Evolutionary conservation across 2,797 vertebrate genomes (phyloP).

Genomic region (Poeciliopsis infans): DNA sequence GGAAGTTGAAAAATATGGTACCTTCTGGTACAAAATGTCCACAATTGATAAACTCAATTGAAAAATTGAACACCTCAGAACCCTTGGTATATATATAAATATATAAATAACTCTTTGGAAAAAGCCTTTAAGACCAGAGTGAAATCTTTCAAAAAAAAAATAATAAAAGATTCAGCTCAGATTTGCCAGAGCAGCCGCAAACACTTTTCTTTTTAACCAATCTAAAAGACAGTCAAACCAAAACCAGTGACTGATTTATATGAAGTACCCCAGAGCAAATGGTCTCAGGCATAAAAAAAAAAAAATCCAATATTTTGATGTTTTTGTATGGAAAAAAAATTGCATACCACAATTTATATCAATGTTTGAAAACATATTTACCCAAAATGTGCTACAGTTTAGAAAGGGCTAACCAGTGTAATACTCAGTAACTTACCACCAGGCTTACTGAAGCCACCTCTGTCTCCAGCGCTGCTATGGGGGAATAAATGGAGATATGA

Average conservation of each 20-base stretch:
- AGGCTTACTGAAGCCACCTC: conserved; percentile 99
- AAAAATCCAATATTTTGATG: conserved; percentile 60
- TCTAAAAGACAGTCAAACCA: conserved; percentile 68
- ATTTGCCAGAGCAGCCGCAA: conserved; percentile 57
- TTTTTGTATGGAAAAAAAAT: conserved; percentile 47
- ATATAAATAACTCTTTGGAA: conserved; percentile 66
- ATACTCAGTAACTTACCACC: conserved; percentile 99
- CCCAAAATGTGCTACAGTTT: conserved; percentile 68
- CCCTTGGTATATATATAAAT: conserved; percentile 54
- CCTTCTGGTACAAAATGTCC: conserved; percentile 72
- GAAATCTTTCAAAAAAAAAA: conserved; percentile 54
- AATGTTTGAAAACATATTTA: conserved; percentile 63
- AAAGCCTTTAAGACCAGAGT: conserved; percentile 75
- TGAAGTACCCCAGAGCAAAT: conserved; percentile 71
- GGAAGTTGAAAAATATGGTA: conserved; percentile 72
- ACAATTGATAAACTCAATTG: conserved; percentile 69
- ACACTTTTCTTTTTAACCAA: conserved; percentile 65
- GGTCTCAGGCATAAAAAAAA: conserved; percentile 70
- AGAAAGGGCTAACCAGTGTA: conserved; percentile 98
- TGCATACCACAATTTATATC: conserved; percentile 71
- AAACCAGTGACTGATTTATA: conserved; percentile 71
- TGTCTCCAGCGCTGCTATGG: conserved; percentile 99
- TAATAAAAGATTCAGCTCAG: conserved; percentile 57
- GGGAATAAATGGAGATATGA: conserved; percentile 99
- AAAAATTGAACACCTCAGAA: conserved; percentile 71